Base-by-base conservation (phyloP, 2,888 invertebrate species). In the Limenitis camilla region DNA sequence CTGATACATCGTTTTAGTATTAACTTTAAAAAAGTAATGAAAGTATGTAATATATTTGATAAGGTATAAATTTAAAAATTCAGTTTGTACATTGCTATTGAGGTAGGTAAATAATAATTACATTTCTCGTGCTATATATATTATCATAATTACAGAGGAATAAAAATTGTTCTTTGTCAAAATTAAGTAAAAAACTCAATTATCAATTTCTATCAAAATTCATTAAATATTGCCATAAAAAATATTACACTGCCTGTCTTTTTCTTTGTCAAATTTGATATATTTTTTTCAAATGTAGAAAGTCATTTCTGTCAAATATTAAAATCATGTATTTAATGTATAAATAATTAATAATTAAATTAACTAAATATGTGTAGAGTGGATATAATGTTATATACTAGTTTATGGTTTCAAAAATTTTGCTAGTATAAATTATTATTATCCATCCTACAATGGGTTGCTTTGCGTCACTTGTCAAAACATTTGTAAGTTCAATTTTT, bases 381-480 rank as follows among this genome's bases (percentile, higher is more conserved):
- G 8, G 11, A 45, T 11, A 36, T 29, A 3, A 30, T 7, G 1
- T n/a, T 2, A 1, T 29, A 5, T 45, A 10, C 11, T 36, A 36
- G 9, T 30, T 36, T 45, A 36, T 45, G 36, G 11, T 38, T 45
- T 36, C 8, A 29, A 27, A 33, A 49, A 30, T 30, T 6, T 39
- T 44, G 42, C 29, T 47, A 19, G 48, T 36, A 39, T 10, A 41
- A 33, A 19, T 11, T 28, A 6, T 41, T 27, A 19, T 40, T 35
- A 51, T 43, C 36, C 44, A 43, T 35, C 42, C 42, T 40, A 30
- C 53, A 39, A 72, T 74, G 73, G 64, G 68, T 56, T 66, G 61
- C 61, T 40, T 66, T 32, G 46, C 52, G 36, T 65, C 65, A 49
- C 8, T 69, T 27, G 6, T 68, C 11, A 74, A 71, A 64, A 71